Percentiles rank a stretch among this genome's conserved stretches.
Conservation (phyloP, 1,140 invertebrate genomes). For the Goniozus legneri region DNA sequence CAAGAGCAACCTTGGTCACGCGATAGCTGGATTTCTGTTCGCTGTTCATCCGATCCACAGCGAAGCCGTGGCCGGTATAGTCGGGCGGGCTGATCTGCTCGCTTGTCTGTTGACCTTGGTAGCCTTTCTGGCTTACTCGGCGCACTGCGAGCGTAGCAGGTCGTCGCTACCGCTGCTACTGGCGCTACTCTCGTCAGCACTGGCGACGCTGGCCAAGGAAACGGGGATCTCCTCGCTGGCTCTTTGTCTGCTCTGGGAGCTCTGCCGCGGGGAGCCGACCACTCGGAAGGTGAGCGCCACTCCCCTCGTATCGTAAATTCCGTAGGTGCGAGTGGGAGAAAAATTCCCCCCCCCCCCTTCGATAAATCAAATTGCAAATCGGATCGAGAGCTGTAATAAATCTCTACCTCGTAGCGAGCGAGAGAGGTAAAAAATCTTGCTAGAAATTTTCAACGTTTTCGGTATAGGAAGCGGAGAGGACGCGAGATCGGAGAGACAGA, state of each 20-base stretch:
- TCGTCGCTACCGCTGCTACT: conserved; percentile 41
- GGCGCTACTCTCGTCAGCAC: conserved; percentile 42
- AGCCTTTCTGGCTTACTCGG: conserved; percentile 78
- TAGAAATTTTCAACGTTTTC: too few species aligned
- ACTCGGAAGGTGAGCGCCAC: conserved; percentile 30
- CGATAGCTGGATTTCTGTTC: conserved; percentile 82
- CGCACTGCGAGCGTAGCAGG: conserved; percentile 51
- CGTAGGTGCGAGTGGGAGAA: too few species aligned
- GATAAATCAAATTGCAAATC: conserved; percentile 1
- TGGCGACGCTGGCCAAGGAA: conserved; percentile 83
- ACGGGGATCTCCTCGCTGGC: conserved; percentile 87
- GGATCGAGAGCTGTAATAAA: too few species aligned
- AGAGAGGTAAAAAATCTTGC: too few species aligned
- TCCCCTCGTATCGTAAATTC: too few species aligned
- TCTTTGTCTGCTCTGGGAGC: conserved; percentile 80
- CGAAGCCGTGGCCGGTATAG: conserved; percentile 94
- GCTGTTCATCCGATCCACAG: conserved; percentile 95
- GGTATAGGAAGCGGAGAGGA: too few species aligned
- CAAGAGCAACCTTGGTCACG: conserved; percentile 62
- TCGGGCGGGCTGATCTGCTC: conserved; percentile 90
- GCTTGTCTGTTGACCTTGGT: conserved; percentile 88
- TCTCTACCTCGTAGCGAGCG: too few species aligned
- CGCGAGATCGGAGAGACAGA: too few species aligned
- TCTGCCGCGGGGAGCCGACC: conserved; percentile 52
- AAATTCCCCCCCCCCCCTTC: not conserved